Conservation (phyloP, 2,888 invertebrate genomes). For the Drosophila birchii region DNA sequence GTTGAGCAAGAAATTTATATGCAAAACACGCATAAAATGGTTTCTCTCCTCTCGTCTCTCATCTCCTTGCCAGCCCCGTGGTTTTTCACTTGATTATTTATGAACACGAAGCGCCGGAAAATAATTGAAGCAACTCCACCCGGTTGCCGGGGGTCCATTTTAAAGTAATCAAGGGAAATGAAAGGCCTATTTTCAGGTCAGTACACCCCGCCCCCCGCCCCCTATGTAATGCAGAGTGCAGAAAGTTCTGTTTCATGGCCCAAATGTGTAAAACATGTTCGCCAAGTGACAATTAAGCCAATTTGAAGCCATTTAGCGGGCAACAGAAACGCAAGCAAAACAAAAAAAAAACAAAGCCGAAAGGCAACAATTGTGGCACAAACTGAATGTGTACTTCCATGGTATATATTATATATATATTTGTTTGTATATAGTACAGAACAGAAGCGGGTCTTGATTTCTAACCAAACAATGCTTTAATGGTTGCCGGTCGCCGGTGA, state of each 20-base stretch:
- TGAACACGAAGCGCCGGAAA: conserved; percentile 65
- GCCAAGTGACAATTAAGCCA: conserved; percentile 77
- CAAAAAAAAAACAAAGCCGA: neutral
- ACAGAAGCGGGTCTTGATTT: conserved; percentile 47
- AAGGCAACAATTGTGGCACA: conserved; percentile 17
- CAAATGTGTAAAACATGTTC: conserved; percentile 71
- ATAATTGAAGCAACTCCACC: conserved; percentile 63
- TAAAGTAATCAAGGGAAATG: conserved; percentile 67
- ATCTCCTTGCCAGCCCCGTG: neutral
- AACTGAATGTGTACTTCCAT: conserved; percentile 4
- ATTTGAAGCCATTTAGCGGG: conserved; percentile 69
- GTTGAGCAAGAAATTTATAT: conserved; percentile 73
- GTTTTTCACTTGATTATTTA: conserved; percentile 64
- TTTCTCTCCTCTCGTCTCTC: conserved; percentile 24
- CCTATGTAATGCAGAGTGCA: conserved; percentile 22
- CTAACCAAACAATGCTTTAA: conserved; percentile 59
- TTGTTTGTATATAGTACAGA: neutral
- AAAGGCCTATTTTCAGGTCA: conserved; percentile 48
- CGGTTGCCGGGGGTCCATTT: conserved; percentile 53
- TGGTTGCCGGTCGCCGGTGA: conserved; percentile 36
- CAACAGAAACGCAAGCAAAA: conserved; percentile 37
- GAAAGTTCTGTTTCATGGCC: conserved; percentile 42
- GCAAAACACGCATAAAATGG: conserved; percentile 78
- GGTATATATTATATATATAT: conserved; percentile 5
- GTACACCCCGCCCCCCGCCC: conserved; percentile 1